Base-by-base conservation (phyloP, 2,113 vertebrate genomes). In the Oceanites oceanicus region DNA sequence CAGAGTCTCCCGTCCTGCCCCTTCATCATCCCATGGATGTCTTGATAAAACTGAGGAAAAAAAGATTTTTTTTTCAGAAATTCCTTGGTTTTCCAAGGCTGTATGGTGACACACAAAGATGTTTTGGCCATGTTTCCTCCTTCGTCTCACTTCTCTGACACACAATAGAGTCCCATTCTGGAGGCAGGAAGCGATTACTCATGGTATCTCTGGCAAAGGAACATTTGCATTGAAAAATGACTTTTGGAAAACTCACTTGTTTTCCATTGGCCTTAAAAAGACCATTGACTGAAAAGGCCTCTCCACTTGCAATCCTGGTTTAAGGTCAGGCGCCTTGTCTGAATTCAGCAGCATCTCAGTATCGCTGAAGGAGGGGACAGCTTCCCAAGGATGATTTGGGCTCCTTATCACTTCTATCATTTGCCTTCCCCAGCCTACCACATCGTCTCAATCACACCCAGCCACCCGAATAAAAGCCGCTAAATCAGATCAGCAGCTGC, bases 251-350 rank as follows among this genome's bases (percentile, higher is more conserved):
- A 77, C 50, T 88, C 12, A 13, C 15, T 93, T 50, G 42, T 88
- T 96, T 95, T 96, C 81, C 71, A 80, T 27, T 89, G 55, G 67
- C 85, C 55, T 83, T 83, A 83, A 76, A 92, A 79, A 83, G 17
- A 58, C 32, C 67, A 42, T 70, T 83, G 76, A 66, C 44, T 89
- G 85, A 82, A 93, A 92, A 91, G 42, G 40, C n/a, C 42, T 73
- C 52, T 82, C 30, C 6, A n/a, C 77, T 38, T 36, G 15, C 88
- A 83, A 94, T 58, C n/a, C 67, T 79, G 34, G 14, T 77, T 86
- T 83, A 76, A 61, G 18, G n/a, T 77, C 67, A 74, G 82, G 50
- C 93, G 34, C 23, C 27, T 68, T 42, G 36, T 30, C 52, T 61
- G 58, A 65, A 74, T 71, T 86, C 79, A 92, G 27, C 36, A 70